These are phyloP conservation scores for Amazonetta brasiliensis DNA, from an alignment of 2,797 vertebrate species.

Conservation along the genomic window DNA sequence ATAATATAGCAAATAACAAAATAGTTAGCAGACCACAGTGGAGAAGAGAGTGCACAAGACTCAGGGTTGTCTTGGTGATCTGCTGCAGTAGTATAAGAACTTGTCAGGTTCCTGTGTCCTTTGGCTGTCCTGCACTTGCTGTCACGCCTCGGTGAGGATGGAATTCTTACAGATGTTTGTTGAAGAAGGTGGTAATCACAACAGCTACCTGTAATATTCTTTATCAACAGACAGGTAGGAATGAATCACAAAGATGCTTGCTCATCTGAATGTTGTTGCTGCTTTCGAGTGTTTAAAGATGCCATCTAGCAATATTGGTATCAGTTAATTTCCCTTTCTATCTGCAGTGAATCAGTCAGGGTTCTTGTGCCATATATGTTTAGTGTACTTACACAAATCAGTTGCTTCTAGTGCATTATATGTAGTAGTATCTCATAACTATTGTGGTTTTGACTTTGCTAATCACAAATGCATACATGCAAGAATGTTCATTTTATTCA, in stretches of 20 bases:
- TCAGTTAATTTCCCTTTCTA: constrained; percentile 57
- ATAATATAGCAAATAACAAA: background rate
- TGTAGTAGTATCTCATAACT: background rate
- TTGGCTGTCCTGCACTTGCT: background rate
- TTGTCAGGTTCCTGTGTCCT: background rate
- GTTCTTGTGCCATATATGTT: background rate
- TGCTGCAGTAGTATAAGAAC: background rate
- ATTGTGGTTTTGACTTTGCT: background rate
- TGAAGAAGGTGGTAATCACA: constrained; percentile 25
- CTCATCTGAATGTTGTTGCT: constrained; percentile 41
- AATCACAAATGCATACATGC: background rate
- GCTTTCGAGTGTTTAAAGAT: constrained; percentile 46
- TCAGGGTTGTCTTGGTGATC: background rate
- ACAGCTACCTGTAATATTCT: constrained; percentile 6
- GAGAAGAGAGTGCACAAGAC: background rate
- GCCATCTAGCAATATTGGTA: constrained; percentile 29
- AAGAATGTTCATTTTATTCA: background rate
- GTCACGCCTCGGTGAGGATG: background rate
- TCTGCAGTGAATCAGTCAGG: constrained; percentile 22
- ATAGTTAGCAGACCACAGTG: background rate
- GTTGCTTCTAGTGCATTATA: background rate
- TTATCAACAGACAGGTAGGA: constrained; percentile 32
- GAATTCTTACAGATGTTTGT: background rate
- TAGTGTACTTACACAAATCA: constrained; percentile 1
- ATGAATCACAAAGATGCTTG: constrained; percentile 57